These are phyloP conservation scores for Dastarcus helophoroides DNA, from an alignment of 2,888 invertebrate genomes.

Conservation along the genomic window DNA sequence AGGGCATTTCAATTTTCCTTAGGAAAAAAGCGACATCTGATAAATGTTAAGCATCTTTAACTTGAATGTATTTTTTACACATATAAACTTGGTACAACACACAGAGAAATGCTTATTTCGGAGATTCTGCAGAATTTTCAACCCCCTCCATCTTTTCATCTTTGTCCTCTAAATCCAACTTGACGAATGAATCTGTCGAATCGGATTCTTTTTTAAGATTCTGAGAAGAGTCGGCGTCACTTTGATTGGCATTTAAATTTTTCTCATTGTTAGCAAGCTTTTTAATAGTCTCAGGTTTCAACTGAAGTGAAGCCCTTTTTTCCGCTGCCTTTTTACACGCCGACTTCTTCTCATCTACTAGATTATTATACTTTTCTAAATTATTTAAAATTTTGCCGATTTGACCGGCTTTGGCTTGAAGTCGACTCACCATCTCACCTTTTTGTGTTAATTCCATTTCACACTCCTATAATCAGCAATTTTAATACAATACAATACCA, in stretches of 20 bases:
- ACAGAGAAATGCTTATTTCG: too few relatives aligned
- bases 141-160: too few relatives aligned
- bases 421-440: conserved; percentile 87
- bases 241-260: neutral
- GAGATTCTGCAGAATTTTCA: too few relatives aligned
- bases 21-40: too few relatives aligned
- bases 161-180: conserved; percentile 24
- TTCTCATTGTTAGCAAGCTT: neutral
- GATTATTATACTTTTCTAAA: conserved; percentile 76
- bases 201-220: conserved; percentile 16
- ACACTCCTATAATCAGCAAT: conserved; percentile 62
- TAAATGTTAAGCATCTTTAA: too few relatives aligned
- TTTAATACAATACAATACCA: too few relatives aligned
- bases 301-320: conserved; percentile 5
- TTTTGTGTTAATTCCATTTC: conserved; percentile 93
- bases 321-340: conserved; percentile 12
- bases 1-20: too few relatives aligned
- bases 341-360: conserved; percentile 46
- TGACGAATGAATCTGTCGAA: conserved; percentile 28
- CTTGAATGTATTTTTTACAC: too few relatives aligned
- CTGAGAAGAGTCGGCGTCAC: neutral
- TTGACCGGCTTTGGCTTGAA: conserved; percentile 91
- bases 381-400: conserved; percentile 88
- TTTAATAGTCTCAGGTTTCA: neutral
- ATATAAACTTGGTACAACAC: too few relatives aligned